These are phyloP conservation scores for Melanotaenia boesemani DNA, from an alignment of 2,797 vertebrate species.

Conservation along the genomic window DNA sequence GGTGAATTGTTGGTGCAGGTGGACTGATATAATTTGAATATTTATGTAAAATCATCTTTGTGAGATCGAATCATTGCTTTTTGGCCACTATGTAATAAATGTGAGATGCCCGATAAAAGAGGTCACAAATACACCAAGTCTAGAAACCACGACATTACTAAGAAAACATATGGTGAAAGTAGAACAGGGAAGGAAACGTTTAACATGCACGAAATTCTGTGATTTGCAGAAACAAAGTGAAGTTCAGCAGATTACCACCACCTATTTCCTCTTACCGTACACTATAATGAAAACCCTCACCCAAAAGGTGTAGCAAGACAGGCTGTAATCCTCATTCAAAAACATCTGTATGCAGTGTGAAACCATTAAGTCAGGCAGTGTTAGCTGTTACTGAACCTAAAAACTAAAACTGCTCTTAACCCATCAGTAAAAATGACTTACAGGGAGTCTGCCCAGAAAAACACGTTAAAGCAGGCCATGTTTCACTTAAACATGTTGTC, in stretches of 20 bases:
- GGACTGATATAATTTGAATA: background rate
- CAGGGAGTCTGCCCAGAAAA: background rate
- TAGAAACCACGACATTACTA: background rate
- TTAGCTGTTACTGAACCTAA: conserved; percentile 6
- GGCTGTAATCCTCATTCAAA: background rate
- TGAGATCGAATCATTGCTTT: background rate
- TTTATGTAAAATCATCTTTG: background rate
- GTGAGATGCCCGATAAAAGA: background rate
- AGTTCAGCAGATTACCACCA: background rate
- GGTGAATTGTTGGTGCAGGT: background rate
- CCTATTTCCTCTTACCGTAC: background rate
- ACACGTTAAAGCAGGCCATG: background rate
- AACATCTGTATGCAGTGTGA: background rate
- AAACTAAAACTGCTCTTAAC: conserved; percentile 12
- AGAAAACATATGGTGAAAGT: background rate
- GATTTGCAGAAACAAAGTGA: background rate
- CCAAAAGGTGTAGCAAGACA: background rate
- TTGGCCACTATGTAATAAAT: background rate
- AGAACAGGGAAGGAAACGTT: background rate
- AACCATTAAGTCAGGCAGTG: background rate
- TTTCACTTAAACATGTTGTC: background rate
- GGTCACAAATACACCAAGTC: background rate
- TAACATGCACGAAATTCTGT: background rate
- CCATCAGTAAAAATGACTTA: conserved; percentile 8
- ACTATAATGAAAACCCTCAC: background rate